phyloP scores from a whole-genome alignment of 2,113 vertebrate species.

The Clupea harengus region DNA sequence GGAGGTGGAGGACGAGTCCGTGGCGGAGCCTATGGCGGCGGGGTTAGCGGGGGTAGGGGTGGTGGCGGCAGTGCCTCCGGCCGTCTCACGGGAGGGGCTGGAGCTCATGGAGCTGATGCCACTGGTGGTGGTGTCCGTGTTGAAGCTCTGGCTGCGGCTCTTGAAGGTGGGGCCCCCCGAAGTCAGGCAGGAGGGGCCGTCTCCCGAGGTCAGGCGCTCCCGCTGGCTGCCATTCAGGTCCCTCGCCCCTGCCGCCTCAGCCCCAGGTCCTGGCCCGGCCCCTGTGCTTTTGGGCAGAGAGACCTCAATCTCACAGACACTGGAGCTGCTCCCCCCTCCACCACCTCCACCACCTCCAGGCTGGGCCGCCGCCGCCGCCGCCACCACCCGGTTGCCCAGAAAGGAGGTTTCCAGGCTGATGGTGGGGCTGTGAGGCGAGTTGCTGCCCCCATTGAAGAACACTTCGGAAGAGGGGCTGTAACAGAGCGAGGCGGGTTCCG shows the following conservation, averaged over 20 bases:
- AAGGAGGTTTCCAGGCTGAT: constrained; percentile 79
- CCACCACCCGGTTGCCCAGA: constrained; percentile 70
- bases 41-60: constrained; percentile 47
- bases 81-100: constrained; percentile 79
- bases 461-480: constrained; percentile 66
- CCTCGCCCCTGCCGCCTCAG: constrained; percentile 25
- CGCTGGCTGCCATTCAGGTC: constrained; percentile 55
- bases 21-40: background rate
- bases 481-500: constrained; percentile 72
- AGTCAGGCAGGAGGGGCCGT: constrained; percentile 56
- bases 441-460: constrained; percentile 55
- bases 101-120: constrained; percentile 88
- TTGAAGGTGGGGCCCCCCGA: constrained; percentile 74
- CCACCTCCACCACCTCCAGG: background rate
- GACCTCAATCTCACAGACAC: constrained; percentile 59
- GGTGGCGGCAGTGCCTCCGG: constrained; percentile 52
- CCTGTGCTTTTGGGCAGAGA: background rate
- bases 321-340: constrained; percentile 61
- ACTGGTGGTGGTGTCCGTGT: constrained; percentile 85
- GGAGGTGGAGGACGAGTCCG: background rate
- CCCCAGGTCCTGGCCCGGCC: background rate
- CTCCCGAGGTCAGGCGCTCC: constrained; percentile 71
- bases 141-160: constrained; percentile 84
- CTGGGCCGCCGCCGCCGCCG: constrained; percentile 46
- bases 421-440: constrained; percentile 71